phyloP scores from a whole-genome alignment of 2,113 vertebrate genomes.

The Phasianus colchicus region DNA sequence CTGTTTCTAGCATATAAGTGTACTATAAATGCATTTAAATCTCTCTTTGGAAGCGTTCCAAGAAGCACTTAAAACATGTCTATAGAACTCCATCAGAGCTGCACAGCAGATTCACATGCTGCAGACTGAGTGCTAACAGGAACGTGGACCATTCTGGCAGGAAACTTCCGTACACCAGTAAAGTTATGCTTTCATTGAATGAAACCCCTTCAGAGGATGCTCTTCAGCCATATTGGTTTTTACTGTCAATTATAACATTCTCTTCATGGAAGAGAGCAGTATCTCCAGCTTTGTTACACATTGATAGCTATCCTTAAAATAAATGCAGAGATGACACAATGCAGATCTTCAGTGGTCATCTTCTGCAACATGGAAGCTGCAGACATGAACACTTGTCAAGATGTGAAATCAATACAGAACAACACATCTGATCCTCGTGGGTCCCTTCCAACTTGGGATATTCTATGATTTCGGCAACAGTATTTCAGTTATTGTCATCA shows the following conservation, averaged over 20 bases:
- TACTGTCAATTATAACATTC: neutral
- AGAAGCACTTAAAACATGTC: neutral
- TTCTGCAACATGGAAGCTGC: neutral
- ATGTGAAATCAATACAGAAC: neutral
- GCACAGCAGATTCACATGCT: neutral
- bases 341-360: neutral
- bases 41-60: neutral
- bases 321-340: neutral
- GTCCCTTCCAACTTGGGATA: no score
- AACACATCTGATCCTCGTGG: rapidly evolving
- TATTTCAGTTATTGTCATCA: neutral
- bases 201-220: neutral
- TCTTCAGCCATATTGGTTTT: neutral
- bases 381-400: neutral
- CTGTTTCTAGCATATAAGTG: neutral
- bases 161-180: neutral
- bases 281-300: neutral
- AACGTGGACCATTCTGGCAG: neutral
- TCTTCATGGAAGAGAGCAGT: neutral
- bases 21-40: neutral
- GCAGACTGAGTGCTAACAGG: neutral
- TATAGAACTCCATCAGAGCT: neutral
- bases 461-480: neutral
- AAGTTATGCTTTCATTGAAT: neutral
- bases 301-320: neutral